phyloP scores from a whole-genome alignment of 2,888 invertebrate species.

The Furcula furcula region DNA sequence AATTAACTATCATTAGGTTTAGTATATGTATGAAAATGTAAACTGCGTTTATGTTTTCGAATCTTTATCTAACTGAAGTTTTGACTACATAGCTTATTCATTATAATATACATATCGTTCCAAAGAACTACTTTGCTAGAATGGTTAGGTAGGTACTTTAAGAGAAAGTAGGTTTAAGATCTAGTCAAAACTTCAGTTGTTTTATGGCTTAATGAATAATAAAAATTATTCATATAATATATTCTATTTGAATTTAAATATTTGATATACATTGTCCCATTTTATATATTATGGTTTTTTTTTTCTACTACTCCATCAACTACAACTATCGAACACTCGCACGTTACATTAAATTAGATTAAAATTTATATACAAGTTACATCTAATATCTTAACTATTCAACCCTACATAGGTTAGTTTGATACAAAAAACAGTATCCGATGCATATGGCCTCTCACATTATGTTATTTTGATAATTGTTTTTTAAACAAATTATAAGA shows the following conservation, averaged over 20 bases:
- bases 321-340: slow-evolving; percentile 80
- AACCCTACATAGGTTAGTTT: slow-evolving; percentile 53
- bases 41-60: slow-evolving; percentile 19
- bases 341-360: slow-evolving; percentile 75
- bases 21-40: slow-evolving; percentile 34
- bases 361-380: slow-evolving; percentile 79
- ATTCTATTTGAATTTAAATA: slow-evolving; percentile 5
- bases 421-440: slow-evolving; percentile 52
- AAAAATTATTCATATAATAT: slow-evolving; percentile 3
- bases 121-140: too few species aligned
- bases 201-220: slow-evolving; percentile 9
- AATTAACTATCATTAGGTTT: slow-evolving; percentile 36
- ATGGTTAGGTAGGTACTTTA: slow-evolving; percentile 14
- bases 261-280: slow-evolving; percentile 32
- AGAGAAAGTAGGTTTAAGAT: slow-evolving; percentile 13
- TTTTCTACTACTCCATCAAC: slow-evolving; percentile 69
- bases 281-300: slow-evolving; percentile 51
- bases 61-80: slow-evolving; percentile 16
- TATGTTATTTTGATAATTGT: slow-evolving; percentile 22
- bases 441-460: slow-evolving; percentile 61
- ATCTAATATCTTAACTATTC: slow-evolving; percentile 66
- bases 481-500: slow-evolving; percentile 24
- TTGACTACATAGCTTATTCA: slow-evolving; percentile 13
- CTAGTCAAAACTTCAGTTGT: slow-evolving; percentile 20
- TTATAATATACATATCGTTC: slow-evolving; percentile 1